Evolutionary conservation across 2,888 invertebrate species (phyloP).

Genomic region (Platycheirus albimanus): DNA sequence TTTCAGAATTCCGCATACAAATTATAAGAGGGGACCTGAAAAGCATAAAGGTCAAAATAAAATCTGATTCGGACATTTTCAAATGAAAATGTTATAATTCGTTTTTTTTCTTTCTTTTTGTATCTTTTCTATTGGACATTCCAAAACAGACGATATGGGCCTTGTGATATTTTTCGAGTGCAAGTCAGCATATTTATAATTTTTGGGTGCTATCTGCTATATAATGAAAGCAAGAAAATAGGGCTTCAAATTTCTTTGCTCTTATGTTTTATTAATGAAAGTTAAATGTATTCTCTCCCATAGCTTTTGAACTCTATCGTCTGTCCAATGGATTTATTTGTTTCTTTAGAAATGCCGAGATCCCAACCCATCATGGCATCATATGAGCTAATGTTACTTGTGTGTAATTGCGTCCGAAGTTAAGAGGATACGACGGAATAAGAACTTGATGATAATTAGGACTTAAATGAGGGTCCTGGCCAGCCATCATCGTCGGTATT

Average conservation of each 20-base stretch:
- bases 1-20: not conserved
- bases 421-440: not conserved
- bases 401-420: not conserved
- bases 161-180: not conserved
- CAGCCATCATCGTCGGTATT: no score
- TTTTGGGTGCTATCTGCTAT: not conserved
- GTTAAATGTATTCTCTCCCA: no score
- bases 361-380: no score
- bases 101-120: no score
- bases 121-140: no score
- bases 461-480: not conserved
- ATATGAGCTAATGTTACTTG: not conserved
- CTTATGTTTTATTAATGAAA: not conserved
- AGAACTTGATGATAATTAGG: constrained; percentile 6
- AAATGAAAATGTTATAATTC: not conserved
- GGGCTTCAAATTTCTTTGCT: not conserved
- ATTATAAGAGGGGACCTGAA: not conserved
- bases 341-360: no score
- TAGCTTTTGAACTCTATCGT: no score
- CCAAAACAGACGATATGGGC: not conserved
- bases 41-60: not conserved
- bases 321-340: no score
- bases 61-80: not conserved
- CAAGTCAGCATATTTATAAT: not conserved
- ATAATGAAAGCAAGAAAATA: not conserved